Evolutionary conservation across 2,113 vertebrate species (phyloP).

Genomic region (Telmatochromis bifrenatus): DNA sequence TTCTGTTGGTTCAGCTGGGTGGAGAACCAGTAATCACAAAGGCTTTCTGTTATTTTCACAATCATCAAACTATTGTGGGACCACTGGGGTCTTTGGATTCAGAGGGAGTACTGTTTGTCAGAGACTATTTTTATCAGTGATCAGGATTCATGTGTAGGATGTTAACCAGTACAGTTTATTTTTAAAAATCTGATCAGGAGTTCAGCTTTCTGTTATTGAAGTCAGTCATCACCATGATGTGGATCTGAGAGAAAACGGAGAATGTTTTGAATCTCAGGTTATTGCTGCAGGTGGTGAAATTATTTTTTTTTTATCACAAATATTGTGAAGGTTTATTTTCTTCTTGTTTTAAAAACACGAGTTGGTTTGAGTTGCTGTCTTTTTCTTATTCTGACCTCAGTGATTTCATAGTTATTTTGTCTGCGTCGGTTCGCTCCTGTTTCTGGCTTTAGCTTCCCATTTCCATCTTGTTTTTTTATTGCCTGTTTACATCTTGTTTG

Average conservation of each 20-base stretch:
- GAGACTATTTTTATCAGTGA: background rate
- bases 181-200: accelerated
- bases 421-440: accelerated
- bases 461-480: background rate
- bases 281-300: background rate
- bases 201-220: background rate
- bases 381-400: background rate
- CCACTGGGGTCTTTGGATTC: background rate
- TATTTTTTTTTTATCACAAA: background rate
- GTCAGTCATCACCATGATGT: background rate
- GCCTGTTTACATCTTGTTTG: background rate
- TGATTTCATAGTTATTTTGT: background rate
- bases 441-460: background rate
- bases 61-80: background rate
- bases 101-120: accelerated
- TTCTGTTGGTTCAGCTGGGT: background rate
- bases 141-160: background rate
- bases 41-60: background rate
- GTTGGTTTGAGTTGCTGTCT: background rate
- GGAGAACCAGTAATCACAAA: background rate
- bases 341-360: background rate
- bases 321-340: background rate
- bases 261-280: background rate
- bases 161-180: background rate
- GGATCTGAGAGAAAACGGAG: background rate